These are phyloP conservation scores for Martes martes DNA, from an alignment of 2,113 vertebrate genomes.

Conservation along the genomic window DNA sequence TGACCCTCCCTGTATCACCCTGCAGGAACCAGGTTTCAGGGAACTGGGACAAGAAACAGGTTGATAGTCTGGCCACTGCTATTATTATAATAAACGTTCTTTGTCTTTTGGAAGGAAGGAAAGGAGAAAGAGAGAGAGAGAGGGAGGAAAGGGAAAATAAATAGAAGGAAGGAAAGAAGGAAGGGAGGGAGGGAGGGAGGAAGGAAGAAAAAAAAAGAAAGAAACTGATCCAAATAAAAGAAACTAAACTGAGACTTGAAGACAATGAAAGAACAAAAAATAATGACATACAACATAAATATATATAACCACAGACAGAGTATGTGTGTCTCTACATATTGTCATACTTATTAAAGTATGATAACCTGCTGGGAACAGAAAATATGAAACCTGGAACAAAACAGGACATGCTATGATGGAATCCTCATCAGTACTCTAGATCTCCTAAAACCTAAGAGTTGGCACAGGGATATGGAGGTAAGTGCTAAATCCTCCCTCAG, in stretches of 20 bases:
- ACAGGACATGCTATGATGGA: neutral
- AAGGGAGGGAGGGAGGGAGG: neutral
- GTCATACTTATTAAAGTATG: neutral
- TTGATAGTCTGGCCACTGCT: neutral
- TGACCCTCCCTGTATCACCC: neutral
- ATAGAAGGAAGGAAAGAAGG: neutral
- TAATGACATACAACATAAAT: neutral
- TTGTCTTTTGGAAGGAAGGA: neutral
- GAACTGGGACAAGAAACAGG: neutral
- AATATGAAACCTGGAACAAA: neutral
- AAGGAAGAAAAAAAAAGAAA: neutral
- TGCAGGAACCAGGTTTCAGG: neutral
- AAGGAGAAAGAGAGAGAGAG: neutral
- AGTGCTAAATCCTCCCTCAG: neutral
- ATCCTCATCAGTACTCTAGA: neutral
- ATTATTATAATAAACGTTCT: neutral
- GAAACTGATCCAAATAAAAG: neutral
- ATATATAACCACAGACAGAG: neutral
- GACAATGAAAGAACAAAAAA: neutral
- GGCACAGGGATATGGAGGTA: neutral
- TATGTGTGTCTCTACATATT: neutral
- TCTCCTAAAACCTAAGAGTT: neutral
- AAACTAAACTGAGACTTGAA: neutral
- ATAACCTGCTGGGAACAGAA: neutral
- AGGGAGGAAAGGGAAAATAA: fast-evolving